A percentile compares a stretch with the other conserved stretches of the same genome.
Conservation (phyloP, 1,140 invertebrate genomes). For the Papilio xuthus region DNA sequence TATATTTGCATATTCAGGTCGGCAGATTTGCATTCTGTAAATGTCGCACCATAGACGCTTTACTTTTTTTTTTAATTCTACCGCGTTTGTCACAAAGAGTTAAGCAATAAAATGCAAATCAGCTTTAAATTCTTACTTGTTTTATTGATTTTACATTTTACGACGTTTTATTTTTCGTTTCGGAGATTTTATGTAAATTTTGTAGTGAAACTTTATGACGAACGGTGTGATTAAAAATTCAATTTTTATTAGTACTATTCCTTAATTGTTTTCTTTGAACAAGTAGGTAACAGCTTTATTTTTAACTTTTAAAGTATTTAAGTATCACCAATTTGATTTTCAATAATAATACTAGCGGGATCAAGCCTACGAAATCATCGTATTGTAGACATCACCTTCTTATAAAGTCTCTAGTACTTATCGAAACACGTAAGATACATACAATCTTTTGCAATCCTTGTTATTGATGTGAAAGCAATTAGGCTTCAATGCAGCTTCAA, state of each 20-base stretch:
- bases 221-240: slow-evolving; percentile 18
- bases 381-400: not conserved
- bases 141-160: slow-evolving; percentile 32
- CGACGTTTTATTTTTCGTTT: slow-evolving; percentile 13
- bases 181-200: slow-evolving; percentile 17
- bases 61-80: slow-evolving; percentile 53
- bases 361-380: not conserved
- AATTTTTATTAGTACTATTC: not conserved
- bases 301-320: not conserved
- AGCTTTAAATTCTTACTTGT: slow-evolving; percentile 50
- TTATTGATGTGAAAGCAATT: no score
- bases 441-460: no score
- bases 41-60: slow-evolving; percentile 51
- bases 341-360: no score
- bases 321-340: no score
- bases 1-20: slow-evolving; percentile 74
- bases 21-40: slow-evolving; percentile 67
- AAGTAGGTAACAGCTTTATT: not conserved
- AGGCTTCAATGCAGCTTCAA: not conserved
- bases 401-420: no score
- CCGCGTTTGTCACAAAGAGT: slow-evolving; percentile 58
- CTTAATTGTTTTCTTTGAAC: not conserved
- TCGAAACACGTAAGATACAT: no score
- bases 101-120: slow-evolving; percentile 73
- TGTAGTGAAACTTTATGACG: slow-evolving; percentile 19